phyloP scores from a whole-genome alignment of 1,140 invertebrate species.

The Drosophila sp. region DNA sequence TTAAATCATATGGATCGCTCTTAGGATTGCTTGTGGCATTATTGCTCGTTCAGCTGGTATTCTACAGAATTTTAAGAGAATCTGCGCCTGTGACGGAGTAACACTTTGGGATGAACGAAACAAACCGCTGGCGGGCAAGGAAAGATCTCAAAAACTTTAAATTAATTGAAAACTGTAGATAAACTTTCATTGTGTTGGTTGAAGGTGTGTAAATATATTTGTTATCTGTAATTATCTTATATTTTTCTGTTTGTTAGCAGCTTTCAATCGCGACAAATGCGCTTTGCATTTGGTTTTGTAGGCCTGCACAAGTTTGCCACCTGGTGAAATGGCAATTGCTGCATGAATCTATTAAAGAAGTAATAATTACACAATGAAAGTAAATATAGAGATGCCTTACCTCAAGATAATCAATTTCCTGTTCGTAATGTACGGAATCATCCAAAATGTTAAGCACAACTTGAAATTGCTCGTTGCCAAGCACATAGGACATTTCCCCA shows the following conservation, averaged over 20 bases:
- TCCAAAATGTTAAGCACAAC: constrained; percentile 54
- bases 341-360: constrained; percentile 65
- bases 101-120: constrained; percentile 92
- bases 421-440: constrained; percentile 68
- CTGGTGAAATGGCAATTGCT: constrained; percentile 73
- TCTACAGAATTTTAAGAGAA: constrained; percentile 92
- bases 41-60: constrained; percentile 92
- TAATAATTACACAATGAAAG: neutral
- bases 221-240: constrained; percentile 8
- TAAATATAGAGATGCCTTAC: constrained; percentile 20
- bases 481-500: constrained; percentile 74
- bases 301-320: constrained; percentile 74
- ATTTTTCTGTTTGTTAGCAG: constrained; percentile 24
- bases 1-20: constrained; percentile 10
- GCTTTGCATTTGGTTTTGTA: constrained; percentile 73
- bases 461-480: constrained; percentile 69
- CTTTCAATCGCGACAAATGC: constrained; percentile 55
- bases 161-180: neutral
- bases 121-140: constrained; percentile 75
- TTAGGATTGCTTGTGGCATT: constrained; percentile 91
- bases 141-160: constrained; percentile 68
- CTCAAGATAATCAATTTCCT: constrained; percentile 69
- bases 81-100: constrained; percentile 93
- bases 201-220: constrained; percentile 38
- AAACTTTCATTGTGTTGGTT: neutral